Conservation (phyloP, 2,797 vertebrate genomes). For the Geotrypetes seraphini region DNA sequence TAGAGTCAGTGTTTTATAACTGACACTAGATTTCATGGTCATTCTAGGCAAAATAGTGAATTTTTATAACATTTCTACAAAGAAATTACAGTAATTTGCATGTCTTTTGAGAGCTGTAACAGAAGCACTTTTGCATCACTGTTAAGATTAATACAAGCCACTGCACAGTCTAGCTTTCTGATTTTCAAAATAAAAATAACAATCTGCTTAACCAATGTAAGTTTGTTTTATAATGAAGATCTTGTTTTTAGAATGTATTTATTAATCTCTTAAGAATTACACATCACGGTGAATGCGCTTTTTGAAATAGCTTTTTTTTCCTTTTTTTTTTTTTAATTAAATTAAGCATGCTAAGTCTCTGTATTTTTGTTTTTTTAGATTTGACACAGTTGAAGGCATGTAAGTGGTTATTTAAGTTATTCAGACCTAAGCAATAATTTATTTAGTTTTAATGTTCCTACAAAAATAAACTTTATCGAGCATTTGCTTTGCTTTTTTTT, state of each 20-base stretch:
- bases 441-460: constrained; percentile 32
- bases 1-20: too few relatives aligned
- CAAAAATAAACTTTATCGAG: too few relatives aligned
- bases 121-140: constrained; percentile 8
- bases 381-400: constrained; percentile 88
- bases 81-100: too few relatives aligned
- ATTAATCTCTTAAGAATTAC: constrained; percentile 2
- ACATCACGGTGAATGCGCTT: too few relatives aligned
- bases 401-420: constrained; percentile 79
- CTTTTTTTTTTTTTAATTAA: constrained; percentile 60
- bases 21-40: too few relatives aligned
- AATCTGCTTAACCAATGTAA: constrained; percentile 30
- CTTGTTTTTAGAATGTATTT: constrained; percentile 14
- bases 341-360: constrained; percentile 75
- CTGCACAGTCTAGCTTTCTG: too few relatives aligned
- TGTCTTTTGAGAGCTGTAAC: too few relatives aligned
- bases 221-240: constrained; percentile 19
- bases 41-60: too few relatives aligned
- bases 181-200: constrained; percentile 22
- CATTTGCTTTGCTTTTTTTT: too few relatives aligned
- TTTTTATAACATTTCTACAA: too few relatives aligned
- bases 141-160: constrained; percentile 12
- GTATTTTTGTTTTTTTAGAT: constrained; percentile 79
- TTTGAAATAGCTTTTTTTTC: too few relatives aligned
- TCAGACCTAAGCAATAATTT: constrained; percentile 34